Percentiles rank a stretch among this genome's conserved stretches.
phyloP scores from a whole-genome alignment of 2,888 invertebrate genomes.

The Eristalis arbustorum region DNA sequence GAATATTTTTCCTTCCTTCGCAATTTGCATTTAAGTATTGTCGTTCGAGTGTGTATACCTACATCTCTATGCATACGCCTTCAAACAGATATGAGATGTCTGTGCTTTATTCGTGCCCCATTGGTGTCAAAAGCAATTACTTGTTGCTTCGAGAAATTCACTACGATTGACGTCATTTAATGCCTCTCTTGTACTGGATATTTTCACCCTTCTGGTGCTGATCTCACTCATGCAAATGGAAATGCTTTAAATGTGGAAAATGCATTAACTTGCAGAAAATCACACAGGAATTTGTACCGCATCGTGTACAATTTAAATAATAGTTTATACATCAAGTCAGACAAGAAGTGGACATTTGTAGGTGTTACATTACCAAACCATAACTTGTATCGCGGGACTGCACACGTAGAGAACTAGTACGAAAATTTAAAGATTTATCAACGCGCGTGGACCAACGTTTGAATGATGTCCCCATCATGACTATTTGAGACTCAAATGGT shows the following conservation, averaged over 20 bases:
- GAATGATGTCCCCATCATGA: slow-evolving; percentile 12
- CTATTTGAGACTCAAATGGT: not conserved
- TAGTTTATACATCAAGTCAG: not conserved
- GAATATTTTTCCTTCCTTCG: not conserved
- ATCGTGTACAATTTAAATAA: not conserved
- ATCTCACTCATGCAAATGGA: slow-evolving; percentile 50
- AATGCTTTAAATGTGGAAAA: not conserved
- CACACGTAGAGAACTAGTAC: not conserved
- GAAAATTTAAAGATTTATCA: not conserved
- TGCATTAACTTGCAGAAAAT: slow-evolving; percentile 23
- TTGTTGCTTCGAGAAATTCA: slow-evolving; percentile 55
- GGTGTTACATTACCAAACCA: no score
- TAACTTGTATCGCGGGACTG: no score
- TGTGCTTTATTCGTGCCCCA: slow-evolving; percentile 9
- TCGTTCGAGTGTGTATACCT: not conserved
- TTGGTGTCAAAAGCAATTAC: slow-evolving; percentile 56
- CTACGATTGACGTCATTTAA: slow-evolving; percentile 57
- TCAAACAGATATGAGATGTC: not conserved
- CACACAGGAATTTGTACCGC: slow-evolving; percentile 7
- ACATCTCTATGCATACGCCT: not conserved
- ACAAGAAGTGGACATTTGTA: no score
- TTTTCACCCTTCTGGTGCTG: slow-evolving; percentile 22
- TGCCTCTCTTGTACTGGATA: slow-evolving; percentile 1
- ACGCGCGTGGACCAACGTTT: not conserved
- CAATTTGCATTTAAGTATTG: not conserved